These are phyloP conservation scores for Lamellibrachia columna DNA, from an alignment of 2,888 invertebrate species.

Conservation along the genomic window DNA sequence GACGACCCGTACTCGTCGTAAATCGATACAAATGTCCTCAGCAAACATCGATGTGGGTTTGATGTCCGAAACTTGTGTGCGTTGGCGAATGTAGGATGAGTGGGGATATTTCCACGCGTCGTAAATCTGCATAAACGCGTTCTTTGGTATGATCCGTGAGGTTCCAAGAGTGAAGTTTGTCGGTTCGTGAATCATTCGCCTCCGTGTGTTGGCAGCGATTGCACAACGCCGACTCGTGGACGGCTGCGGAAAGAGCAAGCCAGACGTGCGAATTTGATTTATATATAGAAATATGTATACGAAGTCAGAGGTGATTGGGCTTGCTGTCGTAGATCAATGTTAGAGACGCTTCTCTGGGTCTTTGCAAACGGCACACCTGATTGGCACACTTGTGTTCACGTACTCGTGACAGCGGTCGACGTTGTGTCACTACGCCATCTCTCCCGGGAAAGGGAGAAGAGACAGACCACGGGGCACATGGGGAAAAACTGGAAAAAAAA, in stretches of 20 bases:
- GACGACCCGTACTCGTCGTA: too few relatives aligned
- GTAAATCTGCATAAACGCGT: too few relatives aligned
- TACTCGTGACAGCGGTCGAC: neutral
- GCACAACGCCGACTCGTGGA: neutral
- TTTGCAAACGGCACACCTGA: neutral
- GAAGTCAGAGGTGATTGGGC: neutral
- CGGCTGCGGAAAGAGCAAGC: neutral
- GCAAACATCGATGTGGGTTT: neutral
- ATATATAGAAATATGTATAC: neutral
- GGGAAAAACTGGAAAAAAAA: too few relatives aligned
- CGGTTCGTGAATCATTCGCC: neutral
- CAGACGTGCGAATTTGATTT: neutral
- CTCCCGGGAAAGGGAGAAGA: too few relatives aligned
- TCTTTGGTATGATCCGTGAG: neutral
- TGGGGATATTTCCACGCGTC: neutral
- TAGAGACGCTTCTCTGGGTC: neutral
- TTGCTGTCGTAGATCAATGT: neutral
- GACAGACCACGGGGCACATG: too few relatives aligned
- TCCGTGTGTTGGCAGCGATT: neutral
- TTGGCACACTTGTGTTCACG: neutral
- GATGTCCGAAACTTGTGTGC: neutral
- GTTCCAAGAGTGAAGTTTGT: neutral
- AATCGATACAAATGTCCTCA: too few relatives aligned
- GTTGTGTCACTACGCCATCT: neutral
- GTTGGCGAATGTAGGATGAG: neutral